These are phyloP conservation scores for Meiosimyza platycephala DNA, from an alignment of 2,888 invertebrate genomes.

Conservation along the genomic window DNA sequence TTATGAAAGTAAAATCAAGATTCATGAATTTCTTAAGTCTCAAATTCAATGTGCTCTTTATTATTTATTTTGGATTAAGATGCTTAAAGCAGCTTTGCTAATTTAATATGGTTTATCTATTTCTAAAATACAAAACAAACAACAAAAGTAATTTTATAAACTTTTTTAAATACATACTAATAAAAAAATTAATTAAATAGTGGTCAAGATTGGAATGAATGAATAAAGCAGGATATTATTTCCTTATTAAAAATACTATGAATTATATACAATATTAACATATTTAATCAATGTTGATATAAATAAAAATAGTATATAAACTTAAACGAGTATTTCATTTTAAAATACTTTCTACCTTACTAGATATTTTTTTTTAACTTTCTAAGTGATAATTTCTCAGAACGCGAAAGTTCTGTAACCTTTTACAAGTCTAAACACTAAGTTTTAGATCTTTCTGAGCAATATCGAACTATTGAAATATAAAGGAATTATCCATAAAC, in stretches of 20 bases:
- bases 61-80: too few species aligned
- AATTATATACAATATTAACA: conserved; percentile 20
- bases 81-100: too few species aligned
- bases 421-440: too few species aligned
- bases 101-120: not conserved
- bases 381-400: too few species aligned
- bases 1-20: too few species aligned
- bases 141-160: not conserved
- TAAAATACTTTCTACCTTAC: not conserved
- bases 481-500: too few species aligned
- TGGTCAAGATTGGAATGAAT: conserved; percentile 2
- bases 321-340: not conserved
- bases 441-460: too few species aligned
- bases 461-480: too few species aligned
- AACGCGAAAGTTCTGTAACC: too few species aligned
- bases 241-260: not conserved
- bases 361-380: too few species aligned
- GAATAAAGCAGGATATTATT: not conserved
- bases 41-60: too few species aligned
- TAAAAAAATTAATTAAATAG: not conserved
- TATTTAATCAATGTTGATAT: conserved; percentile 25
- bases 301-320: conserved; percentile 17
- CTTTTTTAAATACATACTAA: not conserved
- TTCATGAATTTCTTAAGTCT: too few species aligned
- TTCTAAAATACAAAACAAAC: not conserved